phyloP scores from a whole-genome alignment of 2,113 vertebrate genomes.

The Indicator maculatus region DNA sequence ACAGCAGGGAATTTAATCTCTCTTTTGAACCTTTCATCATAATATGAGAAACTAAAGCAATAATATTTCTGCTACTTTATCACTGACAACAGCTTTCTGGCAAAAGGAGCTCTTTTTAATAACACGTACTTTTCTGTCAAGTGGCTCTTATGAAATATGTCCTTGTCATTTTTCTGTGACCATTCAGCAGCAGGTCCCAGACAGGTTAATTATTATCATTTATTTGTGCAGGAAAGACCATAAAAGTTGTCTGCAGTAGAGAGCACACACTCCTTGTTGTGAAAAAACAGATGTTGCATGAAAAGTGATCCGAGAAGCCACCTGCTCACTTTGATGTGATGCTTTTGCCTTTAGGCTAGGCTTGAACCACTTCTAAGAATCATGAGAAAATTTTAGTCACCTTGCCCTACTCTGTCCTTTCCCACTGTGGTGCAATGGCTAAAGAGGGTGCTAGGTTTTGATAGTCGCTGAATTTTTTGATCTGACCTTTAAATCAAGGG shows the following conservation, averaged over 20 bases:
- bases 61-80: neutral
- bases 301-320: neutral
- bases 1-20: neutral
- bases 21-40: neutral
- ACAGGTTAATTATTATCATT: constrained; percentile 61
- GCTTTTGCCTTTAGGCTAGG: neutral
- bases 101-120: neutral
- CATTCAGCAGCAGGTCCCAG: constrained; percentile 12
- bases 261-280: neutral
- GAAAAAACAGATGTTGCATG: constrained; percentile 1
- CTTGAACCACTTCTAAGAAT: neutral
- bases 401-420: neutral
- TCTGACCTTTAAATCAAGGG: neutral
- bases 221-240: constrained; percentile 42
- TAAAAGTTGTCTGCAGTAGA: neutral
- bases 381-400: neutral
- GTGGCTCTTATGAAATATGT: constrained; percentile 2
- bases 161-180: constrained; percentile 31
- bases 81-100: neutral
- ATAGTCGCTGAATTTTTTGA: neutral
- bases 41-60: neutral
- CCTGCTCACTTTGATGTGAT: neutral
- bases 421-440: neutral
- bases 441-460: neutral
- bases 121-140: neutral